Evolutionary conservation across 2,888 invertebrate species (phyloP).

Genomic region (Willowsia nigromaculata): DNA sequence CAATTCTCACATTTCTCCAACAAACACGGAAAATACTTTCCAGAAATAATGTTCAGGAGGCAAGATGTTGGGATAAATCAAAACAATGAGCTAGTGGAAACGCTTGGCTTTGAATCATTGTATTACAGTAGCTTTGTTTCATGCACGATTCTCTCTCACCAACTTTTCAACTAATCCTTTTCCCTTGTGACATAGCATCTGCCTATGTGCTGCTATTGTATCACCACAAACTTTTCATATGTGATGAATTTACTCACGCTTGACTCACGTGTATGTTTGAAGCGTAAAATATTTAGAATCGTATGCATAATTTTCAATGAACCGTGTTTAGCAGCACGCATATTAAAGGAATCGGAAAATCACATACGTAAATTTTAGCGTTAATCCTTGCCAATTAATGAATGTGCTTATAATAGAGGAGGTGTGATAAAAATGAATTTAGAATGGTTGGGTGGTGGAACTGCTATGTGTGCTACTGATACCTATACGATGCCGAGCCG

Average conservation of each 20-base stretch:
- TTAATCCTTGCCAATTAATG: slow-evolving; percentile 60
- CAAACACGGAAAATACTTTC: not conserved
- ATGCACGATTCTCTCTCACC: not conserved
- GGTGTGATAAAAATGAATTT: slow-evolving; percentile 20
- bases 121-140: not conserved
- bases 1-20: not conserved
- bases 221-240: too few species aligned
- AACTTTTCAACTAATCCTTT: too few species aligned
- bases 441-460: not conserved
- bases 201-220: too few species aligned
- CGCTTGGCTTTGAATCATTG: not conserved
- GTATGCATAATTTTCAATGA: too few species aligned
- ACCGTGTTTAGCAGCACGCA: not conserved
- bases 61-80: slow-evolving; percentile 1
- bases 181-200: too few species aligned
- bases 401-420: not conserved
- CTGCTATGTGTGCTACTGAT: too few species aligned
- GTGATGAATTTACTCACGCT: too few species aligned
- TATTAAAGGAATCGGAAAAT: not conserved
- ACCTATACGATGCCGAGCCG: too few species aligned
- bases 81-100: slow-evolving; percentile 25
- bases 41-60: not conserved
- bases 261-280: too few species aligned
- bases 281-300: too few species aligned
- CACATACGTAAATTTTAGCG: not conserved